phyloP scores from a whole-genome alignment of 2,113 vertebrate genomes.

The Scopus umbretta region DNA sequence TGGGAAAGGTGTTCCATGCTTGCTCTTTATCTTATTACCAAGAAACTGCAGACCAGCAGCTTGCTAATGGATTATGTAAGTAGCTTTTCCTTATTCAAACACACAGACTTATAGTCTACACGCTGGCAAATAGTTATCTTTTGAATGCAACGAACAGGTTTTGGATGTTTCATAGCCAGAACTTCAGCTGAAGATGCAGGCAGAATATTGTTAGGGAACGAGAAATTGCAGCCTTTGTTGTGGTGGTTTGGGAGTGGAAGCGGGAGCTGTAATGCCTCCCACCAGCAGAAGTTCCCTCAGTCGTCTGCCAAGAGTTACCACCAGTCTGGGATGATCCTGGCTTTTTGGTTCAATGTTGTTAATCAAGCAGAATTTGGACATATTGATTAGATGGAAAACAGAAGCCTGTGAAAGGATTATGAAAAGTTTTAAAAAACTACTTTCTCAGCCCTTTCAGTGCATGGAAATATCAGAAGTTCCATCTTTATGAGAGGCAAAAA shows the following conservation, averaged over 20 bases:
- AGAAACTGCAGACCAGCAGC: background rate
- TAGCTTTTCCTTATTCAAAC: background rate
- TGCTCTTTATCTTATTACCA: background rate
- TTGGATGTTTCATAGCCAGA: background rate
- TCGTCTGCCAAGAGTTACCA: background rate
- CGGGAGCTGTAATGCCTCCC: background rate
- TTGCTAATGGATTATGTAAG: background rate
- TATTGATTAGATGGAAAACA: background rate
- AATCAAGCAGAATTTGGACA: background rate
- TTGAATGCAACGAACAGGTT: background rate
- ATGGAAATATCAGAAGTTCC: background rate
- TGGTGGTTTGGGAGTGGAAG: background rate
- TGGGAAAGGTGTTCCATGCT: background rate
- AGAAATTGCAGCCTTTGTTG: background rate
- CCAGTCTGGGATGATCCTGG: background rate
- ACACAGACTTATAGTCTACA: background rate
- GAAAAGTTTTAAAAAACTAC: too few species aligned
- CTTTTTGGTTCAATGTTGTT: background rate
- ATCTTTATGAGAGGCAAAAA: background rate
- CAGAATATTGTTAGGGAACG: background rate
- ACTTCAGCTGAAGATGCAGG: background rate
- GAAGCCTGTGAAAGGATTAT: background rate
- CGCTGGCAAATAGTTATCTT: background rate
- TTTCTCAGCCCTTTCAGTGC: background rate
- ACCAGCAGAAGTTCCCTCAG: background rate